Evolutionary conservation across 1,140 invertebrate genomes (phyloP).

Genomic region (Aphis craccivora): DNA sequence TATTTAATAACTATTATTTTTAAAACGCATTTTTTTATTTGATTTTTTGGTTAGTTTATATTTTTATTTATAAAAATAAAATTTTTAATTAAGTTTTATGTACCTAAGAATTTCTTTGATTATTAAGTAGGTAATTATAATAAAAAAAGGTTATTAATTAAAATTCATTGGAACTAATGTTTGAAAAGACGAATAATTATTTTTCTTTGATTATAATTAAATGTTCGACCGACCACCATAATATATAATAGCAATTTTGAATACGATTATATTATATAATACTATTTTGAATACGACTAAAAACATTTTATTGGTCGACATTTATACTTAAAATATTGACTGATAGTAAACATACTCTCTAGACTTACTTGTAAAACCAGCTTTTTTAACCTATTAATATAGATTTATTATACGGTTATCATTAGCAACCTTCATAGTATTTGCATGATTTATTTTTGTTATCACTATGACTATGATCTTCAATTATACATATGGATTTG

Average conservation of each 20-base stretch:
- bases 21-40: not conserved
- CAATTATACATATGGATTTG: not conserved
- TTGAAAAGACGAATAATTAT: not conserved
- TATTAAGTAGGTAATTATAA: constrained; percentile 3
- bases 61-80: not conserved
- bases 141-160: constrained; percentile 12
- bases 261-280: not conserved
- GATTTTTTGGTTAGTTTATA: not conserved
- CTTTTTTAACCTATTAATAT: not conserved
- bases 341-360: not conserved
- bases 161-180: not conserved
- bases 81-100: not conserved
- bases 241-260: not conserved
- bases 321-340: not conserved
- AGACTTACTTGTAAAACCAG: not conserved
- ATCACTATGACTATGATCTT: not conserved
- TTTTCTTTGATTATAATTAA: constrained; percentile 9
- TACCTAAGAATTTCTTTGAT: not conserved
- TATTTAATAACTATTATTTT: not conserved
- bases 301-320: not conserved
- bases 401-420: not conserved
- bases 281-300: not conserved
- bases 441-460: not conserved
- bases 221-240: not conserved
- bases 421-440: not conserved